Conservation (phyloP, 2,888 invertebrate species). For the Sphinx pinastri region DNA sequence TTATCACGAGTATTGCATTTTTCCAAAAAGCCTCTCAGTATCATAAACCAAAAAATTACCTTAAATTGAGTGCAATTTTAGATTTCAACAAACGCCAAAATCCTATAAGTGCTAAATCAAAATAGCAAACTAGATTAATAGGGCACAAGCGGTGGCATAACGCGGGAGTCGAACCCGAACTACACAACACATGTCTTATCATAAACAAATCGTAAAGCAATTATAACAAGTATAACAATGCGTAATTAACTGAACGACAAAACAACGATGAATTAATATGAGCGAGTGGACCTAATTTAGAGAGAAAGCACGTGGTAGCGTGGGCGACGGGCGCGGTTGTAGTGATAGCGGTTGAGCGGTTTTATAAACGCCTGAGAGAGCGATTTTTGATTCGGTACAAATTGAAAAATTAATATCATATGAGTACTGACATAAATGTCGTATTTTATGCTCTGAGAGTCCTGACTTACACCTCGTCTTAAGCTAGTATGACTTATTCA, state of each 20-base stretch:
- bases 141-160: constrained; percentile 5
- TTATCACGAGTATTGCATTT: no score
- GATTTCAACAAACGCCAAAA: no score
- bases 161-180: neutral
- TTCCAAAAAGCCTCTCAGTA: no score
- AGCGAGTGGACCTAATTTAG: constrained; percentile 39
- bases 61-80: no score
- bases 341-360: constrained; percentile 9
- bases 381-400: neutral
- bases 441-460: no score
- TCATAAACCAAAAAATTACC: no score
- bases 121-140: constrained; percentile 19
- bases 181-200: constrained; percentile 12
- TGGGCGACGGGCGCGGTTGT: constrained; percentile 33
- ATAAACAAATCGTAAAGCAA: constrained; percentile 21
- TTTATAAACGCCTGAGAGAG: neutral
- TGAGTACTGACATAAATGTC: neutral
- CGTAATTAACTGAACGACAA: constrained; percentile 38
- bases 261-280: constrained; percentile 43
- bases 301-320: constrained; percentile 46
- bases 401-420: neutral
- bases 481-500: no score
- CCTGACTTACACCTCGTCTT: no score
- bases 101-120: neutral
- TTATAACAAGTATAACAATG: constrained; percentile 17